Evolutionary conservation across 2,888 invertebrate genomes (phyloP), one percentile per base, ranked within the genome.

Genomic region (Cheilosia soror): DNA sequence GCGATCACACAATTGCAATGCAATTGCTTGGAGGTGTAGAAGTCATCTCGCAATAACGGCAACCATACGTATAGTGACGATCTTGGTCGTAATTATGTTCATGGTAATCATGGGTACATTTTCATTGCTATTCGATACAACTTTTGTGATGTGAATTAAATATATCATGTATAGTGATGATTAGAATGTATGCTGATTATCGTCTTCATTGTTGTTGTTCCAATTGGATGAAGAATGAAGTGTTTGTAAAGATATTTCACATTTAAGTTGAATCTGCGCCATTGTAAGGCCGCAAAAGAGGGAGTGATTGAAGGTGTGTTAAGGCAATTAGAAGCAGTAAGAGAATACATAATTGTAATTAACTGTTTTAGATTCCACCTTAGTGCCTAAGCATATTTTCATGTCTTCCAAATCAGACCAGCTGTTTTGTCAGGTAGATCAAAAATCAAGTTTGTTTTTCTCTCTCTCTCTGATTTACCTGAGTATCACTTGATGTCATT

Each of bases 1-100:
- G 75, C 75, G 80, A 84, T 84, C 79, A 75, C 84, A 84, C 84
- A 65, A 84, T 80, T 69, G 84, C 79, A 71, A 65, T 69, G 80
- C 80, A 80, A 84, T 84, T 84, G 84, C 80, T 84, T 80, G 69
- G 69, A 75, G 58, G 63, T 69, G 75, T 66, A 68, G 65, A 79
- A 78, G 73, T 65, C 68, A 66, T 33, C 49, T 62, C 51, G 53
- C 57, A 25, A 69, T 29, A 51, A 40, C 47, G 60, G 42, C 40
- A 73, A 51, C 42, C 58, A 60, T 65, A 42, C 42, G 20, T 11
- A 37, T 11, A 37, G 37, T 84, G 47, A 84, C 68, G 60, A 78
- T 62, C 55, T 78, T 51, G 51, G 31, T 73, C 72, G 78, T 84
- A 53, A 84, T 79, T 53, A 40, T 69, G 33, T 63, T 84, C 79